Evolutionary conservation across 2,113 vertebrate species (phyloP).

Genomic region (Pteropus alecto): DNA sequence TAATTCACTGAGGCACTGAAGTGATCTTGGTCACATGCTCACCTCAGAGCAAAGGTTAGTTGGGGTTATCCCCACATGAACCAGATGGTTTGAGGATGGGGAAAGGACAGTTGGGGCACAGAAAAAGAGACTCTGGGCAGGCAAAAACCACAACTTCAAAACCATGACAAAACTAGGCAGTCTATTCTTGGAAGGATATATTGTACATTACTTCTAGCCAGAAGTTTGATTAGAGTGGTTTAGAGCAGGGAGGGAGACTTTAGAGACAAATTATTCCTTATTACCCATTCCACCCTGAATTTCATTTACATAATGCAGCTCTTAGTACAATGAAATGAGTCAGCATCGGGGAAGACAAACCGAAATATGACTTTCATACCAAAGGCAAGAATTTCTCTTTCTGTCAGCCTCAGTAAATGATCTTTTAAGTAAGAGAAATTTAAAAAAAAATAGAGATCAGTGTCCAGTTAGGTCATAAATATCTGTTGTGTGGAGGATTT

Average conservation of each 20-base stretch:
- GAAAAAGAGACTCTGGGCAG: neutral
- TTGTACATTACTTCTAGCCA: neutral
- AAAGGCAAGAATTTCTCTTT: slow-evolving; percentile 47
- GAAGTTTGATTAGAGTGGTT: slow-evolving; percentile 58
- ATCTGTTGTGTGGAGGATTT: neutral
- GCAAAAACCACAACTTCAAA: neutral
- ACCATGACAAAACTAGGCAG: neutral
- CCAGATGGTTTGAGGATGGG: neutral
- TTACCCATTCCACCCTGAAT: neutral
- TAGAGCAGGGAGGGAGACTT: neutral
- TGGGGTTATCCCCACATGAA: neutral
- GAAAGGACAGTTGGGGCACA: neutral
- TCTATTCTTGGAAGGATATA: slow-evolving; percentile 48
- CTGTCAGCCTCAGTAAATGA: neutral
- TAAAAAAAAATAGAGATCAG: neutral
- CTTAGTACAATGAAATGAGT: slow-evolving; percentile 64
- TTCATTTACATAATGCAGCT: slow-evolving; percentile 63
- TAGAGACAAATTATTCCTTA: slow-evolving; percentile 44
- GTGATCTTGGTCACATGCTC: neutral
- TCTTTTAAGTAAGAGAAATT: slow-evolving; percentile 6
- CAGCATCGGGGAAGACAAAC: slow-evolving; percentile 36
- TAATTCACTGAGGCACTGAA: neutral
- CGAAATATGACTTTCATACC: slow-evolving; percentile 41
- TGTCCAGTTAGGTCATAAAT: neutral
- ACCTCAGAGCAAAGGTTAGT: neutral